Base-by-base conservation (phyloP, 2,113 vertebrate genomes). In the Sinocyclocheilus maitianheensis region DNA sequence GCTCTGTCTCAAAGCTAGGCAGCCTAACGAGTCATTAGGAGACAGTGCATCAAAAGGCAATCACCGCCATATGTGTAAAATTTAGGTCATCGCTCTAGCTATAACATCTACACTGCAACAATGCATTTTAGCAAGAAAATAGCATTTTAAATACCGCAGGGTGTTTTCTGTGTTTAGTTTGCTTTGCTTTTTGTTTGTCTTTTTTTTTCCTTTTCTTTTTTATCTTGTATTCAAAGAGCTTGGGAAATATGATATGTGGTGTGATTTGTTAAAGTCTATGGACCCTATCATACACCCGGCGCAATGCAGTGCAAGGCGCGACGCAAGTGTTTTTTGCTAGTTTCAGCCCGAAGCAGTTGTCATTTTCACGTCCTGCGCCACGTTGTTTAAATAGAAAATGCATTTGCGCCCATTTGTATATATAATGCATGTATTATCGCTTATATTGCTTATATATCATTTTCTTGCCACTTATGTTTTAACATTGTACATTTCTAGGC, bases 1-100 rank as follows among this genome's bases (percentile, higher is more conserved):
- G 10, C 69, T 67, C 53, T 22, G 62, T 87, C 82, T 81, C 58
- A 77, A 72, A 85, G 60, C 77, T 34, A 75, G 8, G 34, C 83
- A 18, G 63, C 77, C 65, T 85, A 79, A 75, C 79, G 48, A 77
- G 79, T 84, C 84, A 84, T 81, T 88, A 80, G 30, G 71, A 69
- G 60, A 51, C 55, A 51, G 34, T 6, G 53, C 77, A 72, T 76
- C 78, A 80, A 51, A 82, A 71, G 46, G 48, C 65, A 58, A 7
- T 74, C 67, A 14, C 16, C 46, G 48, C 20, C 22, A 71, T 86
- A 51, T 53, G 69, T 81, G 67, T 14, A 43, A 20, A 65, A 81
- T 65, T 10, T 37, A 65, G 78, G 60, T 81, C 78, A 81, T 37
- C 13, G 37, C 78, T 65, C 14, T 12, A 26, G 60, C 58, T 65